Evolutionary conservation across 64 coral and sea anemone genomes (phyloP), one percentile per base, ranked within the genome.

Genomic region (Stichodactyla mertensii): DNA sequence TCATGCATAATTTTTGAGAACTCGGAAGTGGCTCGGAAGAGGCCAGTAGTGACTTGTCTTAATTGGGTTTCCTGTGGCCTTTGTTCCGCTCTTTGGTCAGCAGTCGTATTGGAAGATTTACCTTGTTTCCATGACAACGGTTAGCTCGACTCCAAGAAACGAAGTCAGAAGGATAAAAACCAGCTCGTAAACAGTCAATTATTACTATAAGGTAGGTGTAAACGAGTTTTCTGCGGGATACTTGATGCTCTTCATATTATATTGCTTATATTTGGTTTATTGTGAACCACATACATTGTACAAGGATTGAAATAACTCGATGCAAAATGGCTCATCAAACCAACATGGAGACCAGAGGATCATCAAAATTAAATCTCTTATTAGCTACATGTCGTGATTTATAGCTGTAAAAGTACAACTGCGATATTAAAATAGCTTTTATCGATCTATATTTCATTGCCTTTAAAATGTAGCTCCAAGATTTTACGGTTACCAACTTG

Each of bases 201-300:
- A 85, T 58, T 85, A 58, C 54, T 11, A 61, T 55, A 85, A 85
- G 83, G 83, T 85, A 64, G 19, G 83, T 16, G 83, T 61, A 85
- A 85, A 85, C 54, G 83, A 61, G n/a, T 10, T 58, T 20, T 61
- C 26, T 52, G 11, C 16, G 60, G 15, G 18, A 27, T 8, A 7
- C 6, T n/a, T 64, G 19, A 31, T 85, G 57, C 55, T 61, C 28
- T 16, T 13, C 24, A 74, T 23, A 31, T 27, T 10, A 74, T 36
- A 74, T 28, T 31, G 69, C 10, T 10, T 31, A 45, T 28, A 64
- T 85, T 27, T 13, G 15, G 4, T 22, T 2, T 31, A 22, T 58
- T 58, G 23, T 85, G 11, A 36, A 24, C 18, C 10, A 85, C 8
- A n/a, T 45, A 27, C 61, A 19, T 16, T 13, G 16, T 7, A 57